Evolutionary conservation across 2,888 invertebrate species (phyloP), one percentile per base, ranked within the genome.

Genomic region (Drosophila emarginata): DNA sequence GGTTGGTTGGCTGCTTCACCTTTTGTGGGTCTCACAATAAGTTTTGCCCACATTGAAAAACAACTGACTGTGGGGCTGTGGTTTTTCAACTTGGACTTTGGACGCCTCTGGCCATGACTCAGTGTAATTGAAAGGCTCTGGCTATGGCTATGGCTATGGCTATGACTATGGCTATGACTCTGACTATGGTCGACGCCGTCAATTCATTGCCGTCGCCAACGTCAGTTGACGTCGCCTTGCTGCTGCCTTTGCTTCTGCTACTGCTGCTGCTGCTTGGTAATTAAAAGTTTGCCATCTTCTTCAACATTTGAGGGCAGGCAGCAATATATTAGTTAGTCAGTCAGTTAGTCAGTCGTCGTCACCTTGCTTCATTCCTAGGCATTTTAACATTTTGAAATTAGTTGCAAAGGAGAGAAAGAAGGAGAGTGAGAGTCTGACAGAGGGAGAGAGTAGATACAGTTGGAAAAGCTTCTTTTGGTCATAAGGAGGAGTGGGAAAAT

Each of bases 241-340:
- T 40, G 15, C 39, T 28, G 26, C 52, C 14, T 26, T n/a, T 12
- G 51, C 26, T 26, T n/a, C 40, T 60, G 18, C 59, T 56, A 37
- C 62, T 26, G 23, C 23, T 23, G n/a, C n/a, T 52, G 26, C 45
- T 87, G 78, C 81, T 76, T 85, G 81, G 88, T 83, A 83, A 83
- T 83, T 83, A 83, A 83, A 83, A 83, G 79, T 83, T 83, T 63
- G 87, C 82, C 82, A 72, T 58, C 40, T 69, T 74, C 72, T 66
- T 67, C 72, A 76, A 74, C 80, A 72, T 67, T 72, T 69, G 78
- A 77, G 72, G 66, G 80, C 70, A 66, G 74, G 80, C 79, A 87
- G 87, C 82, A 83, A 87, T 83, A 83, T 82, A 82, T 87, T 88
- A 87, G 79, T 72, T 77, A 80, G 81, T 74, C 74, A 73, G 63